Base-by-base conservation (phyloP, 2,888 invertebrate species). In the Reticulitermes lucifugus region DNA sequence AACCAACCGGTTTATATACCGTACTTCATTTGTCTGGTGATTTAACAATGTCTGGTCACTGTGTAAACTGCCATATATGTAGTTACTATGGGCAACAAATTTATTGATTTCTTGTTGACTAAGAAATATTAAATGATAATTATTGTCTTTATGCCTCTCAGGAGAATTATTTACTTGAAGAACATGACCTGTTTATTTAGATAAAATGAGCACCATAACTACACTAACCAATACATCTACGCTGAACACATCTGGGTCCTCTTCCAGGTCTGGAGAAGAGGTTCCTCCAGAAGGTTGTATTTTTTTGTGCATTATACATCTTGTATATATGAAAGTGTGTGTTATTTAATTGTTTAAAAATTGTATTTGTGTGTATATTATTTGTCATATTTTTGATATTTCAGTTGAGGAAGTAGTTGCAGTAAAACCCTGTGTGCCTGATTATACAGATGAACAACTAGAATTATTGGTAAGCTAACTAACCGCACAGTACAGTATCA, bases 191-290 rank as follows among this genome's bases (percentile, higher is more conserved):
- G n/a, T 2, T 77, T 21, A 46, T 22, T 77, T 10, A 21, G 3
- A 3, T 77, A 77, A 22, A 51, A 77, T 77, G 77, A 77, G 77
- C 29, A 46, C 41, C 43, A 77, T 4, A 77, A 77, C 77, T 10
- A 43, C 46, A 77, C 22, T 43, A n/a, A 43, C 77, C 4, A 43
- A 18, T 46, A n/a, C 43, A 46, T n/a, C 77, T n/a, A n/a, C 22
- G 10, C 1, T 43, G 18, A 77, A 25, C 22, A 46, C 22, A n/a
- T n/a, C 43, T 6, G 9, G 22, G 14, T 65, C 65, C 9, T 77
- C 77, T 46, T 51, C 46, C 18, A n/a, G 10, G 46, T 46, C 46
- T 77, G 43, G 46, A n/a, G 41, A 77, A 46, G 77, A 77, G 41
- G 77, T 43, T 77, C 5, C n/a, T n/a, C 22, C 51, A 43, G 46